Evolutionary conservation across 2,888 invertebrate species (phyloP), one percentile per base, ranked within the genome.

Genomic region (Hyalella azteca): DNA sequence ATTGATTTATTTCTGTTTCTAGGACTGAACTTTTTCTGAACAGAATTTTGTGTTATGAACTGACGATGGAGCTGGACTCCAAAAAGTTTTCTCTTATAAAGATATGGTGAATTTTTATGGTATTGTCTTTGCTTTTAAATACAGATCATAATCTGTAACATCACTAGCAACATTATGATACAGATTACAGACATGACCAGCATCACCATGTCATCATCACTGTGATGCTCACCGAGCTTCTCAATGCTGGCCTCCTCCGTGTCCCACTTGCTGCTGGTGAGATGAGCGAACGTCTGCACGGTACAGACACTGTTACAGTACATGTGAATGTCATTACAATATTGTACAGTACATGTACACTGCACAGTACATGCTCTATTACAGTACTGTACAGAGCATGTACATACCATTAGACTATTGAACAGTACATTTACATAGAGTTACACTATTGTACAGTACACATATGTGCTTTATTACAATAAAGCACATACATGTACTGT

Each of bases 191-290:
- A 45, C 45, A 11, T 45, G 45, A 11, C 11, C 45, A 45, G 45
- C 45, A 45, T 9, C 9, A 45, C 11, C 45, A 15, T 45, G 45
- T 45, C 9, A 45, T 45, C n/a, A n/a, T n/a, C n/a, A 45, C 15
- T 15, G 15, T 11, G 45, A 73, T 49, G 92, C 94, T 92, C 91
- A 96, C 96, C 95, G 89, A 95, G 90, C 90, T 93, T 93, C 86
- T 92, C 92, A 86, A 90, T 91, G 83, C 93, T 80, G 75, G 50
- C 93, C 90, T 95, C 95, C 90, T 93, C 91, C 89, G 90, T 91
- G 91, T 96, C 96, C 96, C 96, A 96, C 90, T 94, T 94, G 90
- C 92, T 91, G 89, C 90, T 87, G 78, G 81, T 82, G 85, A 84
- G 81, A 48, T 83, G 81, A 79, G 81, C 81, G 77, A 81, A 81